Conservation (phyloP, 1,140 invertebrate species). For the Choristoneura fumiferana region DNA sequence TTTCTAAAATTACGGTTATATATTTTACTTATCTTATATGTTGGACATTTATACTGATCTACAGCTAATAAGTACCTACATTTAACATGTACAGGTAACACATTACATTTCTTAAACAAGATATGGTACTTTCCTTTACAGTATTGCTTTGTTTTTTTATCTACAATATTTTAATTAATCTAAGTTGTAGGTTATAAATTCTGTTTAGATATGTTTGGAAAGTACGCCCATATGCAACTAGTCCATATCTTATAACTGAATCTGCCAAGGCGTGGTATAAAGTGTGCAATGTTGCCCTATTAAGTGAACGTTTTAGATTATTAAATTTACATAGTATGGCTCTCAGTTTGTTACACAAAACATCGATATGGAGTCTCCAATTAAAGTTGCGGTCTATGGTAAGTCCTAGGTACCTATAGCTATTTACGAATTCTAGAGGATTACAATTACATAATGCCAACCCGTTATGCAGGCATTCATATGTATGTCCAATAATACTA, state of each 20-base stretch:
- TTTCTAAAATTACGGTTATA: too few relatives aligned
- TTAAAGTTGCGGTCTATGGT: slow-evolving; percentile 7
- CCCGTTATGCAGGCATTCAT: neutral
- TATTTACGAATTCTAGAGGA: neutral
- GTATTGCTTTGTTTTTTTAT: neutral
- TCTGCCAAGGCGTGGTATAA: slow-evolving; percentile 31
- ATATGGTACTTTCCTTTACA: too few relatives aligned
- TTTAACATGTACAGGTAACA: too few relatives aligned
- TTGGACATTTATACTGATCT: too few relatives aligned
- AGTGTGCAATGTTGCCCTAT: slow-evolving; percentile 18
- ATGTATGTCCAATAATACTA: neutral
- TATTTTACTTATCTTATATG: too few relatives aligned
- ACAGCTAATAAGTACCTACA: too few relatives aligned
- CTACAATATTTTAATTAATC: neutral
- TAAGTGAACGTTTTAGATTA: slow-evolving; percentile 21
- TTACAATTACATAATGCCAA: neutral
- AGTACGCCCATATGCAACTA: slow-evolving; percentile 35
- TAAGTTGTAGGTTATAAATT: neutral
- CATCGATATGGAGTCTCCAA: slow-evolving; percentile 22
- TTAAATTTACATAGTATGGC: slow-evolving; percentile 27
- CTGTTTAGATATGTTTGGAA: too few relatives aligned
- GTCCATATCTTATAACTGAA: slow-evolving; percentile 26
- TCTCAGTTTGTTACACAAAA: slow-evolving; percentile 23
- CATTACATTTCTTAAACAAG: too few relatives aligned
- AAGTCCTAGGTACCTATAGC: neutral